phyloP scores from a whole-genome alignment of 2,888 invertebrate genomes.

The Lymantria monacha region DNA sequence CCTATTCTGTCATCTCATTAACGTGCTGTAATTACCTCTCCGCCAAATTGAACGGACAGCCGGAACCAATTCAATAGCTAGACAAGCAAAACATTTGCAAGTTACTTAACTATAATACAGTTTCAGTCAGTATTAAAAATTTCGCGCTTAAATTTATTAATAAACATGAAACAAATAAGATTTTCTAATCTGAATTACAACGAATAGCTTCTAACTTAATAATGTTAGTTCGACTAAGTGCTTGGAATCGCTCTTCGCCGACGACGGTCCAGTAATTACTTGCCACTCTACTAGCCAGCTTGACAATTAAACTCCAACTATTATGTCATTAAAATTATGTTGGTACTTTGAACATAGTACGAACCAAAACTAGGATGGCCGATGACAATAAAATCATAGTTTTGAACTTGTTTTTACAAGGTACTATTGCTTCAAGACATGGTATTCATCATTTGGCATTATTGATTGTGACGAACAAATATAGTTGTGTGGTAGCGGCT shows the following conservation, averaged over 20 bases:
- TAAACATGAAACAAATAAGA: conserved; percentile 21
- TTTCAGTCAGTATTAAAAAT: too few species aligned
- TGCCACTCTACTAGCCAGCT: conserved; percentile 53
- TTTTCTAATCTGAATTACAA: conserved; percentile 7
- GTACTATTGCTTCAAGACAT: too few species aligned
- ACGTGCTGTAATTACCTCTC: too few species aligned
- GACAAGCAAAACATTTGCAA: too few species aligned
- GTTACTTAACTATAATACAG: too few species aligned
- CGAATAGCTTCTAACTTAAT: conserved; percentile 27
- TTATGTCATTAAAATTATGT: conserved; percentile 68
- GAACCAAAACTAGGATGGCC: conserved; percentile 7
- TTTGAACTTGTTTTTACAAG: conserved; percentile 13
- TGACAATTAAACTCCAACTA: conserved; percentile 68
- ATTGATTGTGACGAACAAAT: too few species aligned
- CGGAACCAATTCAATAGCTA: too few species aligned
- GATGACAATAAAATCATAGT: conserved; percentile 26
- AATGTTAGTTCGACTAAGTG: conserved; percentile 38
- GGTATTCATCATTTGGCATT: too few species aligned
- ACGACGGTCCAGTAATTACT: conserved; percentile 49
- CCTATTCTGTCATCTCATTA: too few species aligned
- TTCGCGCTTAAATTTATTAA: too few species aligned
- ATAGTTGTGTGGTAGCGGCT: too few species aligned
- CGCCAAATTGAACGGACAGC: too few species aligned
- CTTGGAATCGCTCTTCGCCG: conserved; percentile 39
- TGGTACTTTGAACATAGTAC: conserved; percentile 44